Evolutionary conservation across 2,113 vertebrate species (phyloP), one percentile per base, ranked within the genome.

Genomic region (Mesitornis unicolor): DNA sequence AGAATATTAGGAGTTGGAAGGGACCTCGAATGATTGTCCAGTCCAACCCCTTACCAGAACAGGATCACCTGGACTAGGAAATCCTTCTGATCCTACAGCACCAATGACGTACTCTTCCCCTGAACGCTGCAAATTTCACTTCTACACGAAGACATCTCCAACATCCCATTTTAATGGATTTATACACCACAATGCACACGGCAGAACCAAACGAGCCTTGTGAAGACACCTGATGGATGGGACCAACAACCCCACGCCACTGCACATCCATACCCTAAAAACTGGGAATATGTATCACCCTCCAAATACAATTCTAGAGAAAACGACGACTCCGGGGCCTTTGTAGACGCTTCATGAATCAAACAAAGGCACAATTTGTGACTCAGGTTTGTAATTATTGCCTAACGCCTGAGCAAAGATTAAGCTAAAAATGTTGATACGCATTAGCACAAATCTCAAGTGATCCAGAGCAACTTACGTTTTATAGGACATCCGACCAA

Each of bases 71-170:
- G n/a, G n/a, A n/a, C n/a, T n/a, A n/a, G n/a, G n/a, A 67, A 75
- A 71, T 5, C 64, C 48, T 40, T 61, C 20, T 42, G 21, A 63
- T 50, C 48, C 50, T 42, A 42, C 76, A 24, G 13, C n/a, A 28
- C n/a, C 25, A 51, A 29, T 6, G 9, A 31, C 2, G 0, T 5
- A 4, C 1, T 2, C 36, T 63, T 33, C 11, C 35, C 24, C 28
- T 7, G 7, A 64, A 13, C n/a, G 4, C 50, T 22, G 50, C 20
- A 25, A 14, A 25, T 48, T 28, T 21, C 48, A 7, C 26, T 43
- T 31, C 35, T 31, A 38, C 14, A 9, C 24, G 36, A 10, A 57
- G 61, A 16, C 2, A 0, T 15, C 45, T 50, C 43, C 12, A 19
- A 16, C n/a, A 11, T 11, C 18, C 9, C 7, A 2, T 33, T 56